Conservation (phyloP, 64 coral and sea anemone species). For the Porites lutea region DNA sequence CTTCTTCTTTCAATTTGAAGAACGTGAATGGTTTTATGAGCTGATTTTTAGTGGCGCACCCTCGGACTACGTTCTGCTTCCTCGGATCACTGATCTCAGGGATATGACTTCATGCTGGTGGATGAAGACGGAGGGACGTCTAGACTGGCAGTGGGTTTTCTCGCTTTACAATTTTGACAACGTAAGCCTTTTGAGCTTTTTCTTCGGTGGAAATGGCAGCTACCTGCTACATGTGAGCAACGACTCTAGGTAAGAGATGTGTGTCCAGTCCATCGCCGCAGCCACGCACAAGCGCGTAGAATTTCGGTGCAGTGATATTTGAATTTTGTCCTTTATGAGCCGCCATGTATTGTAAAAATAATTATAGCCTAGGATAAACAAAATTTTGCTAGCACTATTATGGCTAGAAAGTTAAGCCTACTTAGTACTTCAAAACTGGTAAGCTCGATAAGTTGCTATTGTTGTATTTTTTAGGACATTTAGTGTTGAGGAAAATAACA, state of each 20-base stretch:
- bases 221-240: conserved; percentile 3
- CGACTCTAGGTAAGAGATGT: not conserved
- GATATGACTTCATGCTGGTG: conserved; percentile 45
- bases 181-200: not conserved
- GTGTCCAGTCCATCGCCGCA: too few species aligned
- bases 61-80: conserved; percentile 1
- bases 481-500: not conserved
- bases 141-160: conserved; percentile 22
- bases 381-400: too few species aligned
- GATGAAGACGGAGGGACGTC: not conserved
- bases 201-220: not conserved
- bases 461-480: not conserved
- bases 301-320: too few species aligned
- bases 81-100: conserved; percentile 17
- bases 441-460: not conserved
- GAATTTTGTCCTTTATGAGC: too few species aligned
- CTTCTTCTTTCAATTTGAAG: not conserved
- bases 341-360: too few species aligned
- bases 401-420: too few species aligned
- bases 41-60: conserved; percentile 16
- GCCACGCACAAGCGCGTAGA: too few species aligned
- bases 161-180: not conserved
- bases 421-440: too few species aligned
- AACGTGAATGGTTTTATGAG: conserved; percentile 38
- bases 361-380: too few species aligned